Conservation (phyloP, 53 echinoderm and acorn worm species). For the Hippasteria phrygiana region DNA sequence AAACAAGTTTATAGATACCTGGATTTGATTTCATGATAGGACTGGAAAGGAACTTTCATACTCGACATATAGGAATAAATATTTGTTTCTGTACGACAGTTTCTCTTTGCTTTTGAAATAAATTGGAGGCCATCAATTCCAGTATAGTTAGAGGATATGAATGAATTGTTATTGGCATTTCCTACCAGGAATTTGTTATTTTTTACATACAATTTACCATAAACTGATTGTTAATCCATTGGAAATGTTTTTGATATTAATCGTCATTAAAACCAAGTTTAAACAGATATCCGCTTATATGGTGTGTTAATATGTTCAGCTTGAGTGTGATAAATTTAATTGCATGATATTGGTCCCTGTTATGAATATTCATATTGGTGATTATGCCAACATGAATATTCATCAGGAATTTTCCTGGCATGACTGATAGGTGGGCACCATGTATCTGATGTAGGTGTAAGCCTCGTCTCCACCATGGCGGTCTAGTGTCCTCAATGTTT, state of each 20-base stretch:
- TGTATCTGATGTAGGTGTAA: constrained; percentile 77
- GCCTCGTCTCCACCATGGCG: constrained; percentile 76
- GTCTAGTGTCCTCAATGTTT: constrained; percentile 78
- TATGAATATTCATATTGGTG: not conserved
- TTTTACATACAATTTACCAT: constrained; percentile 68
- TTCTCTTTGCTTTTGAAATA: not conserved
- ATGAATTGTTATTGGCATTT: constrained; percentile 57
- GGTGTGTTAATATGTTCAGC: too few species aligned
- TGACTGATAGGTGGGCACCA: constrained; percentile 89
- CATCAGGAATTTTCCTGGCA: constrained; percentile 46
- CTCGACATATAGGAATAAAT: too few species aligned
- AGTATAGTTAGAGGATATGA: constrained; percentile 11
- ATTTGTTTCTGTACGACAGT: not conserved
- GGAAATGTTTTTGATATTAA: constrained; percentile 66
- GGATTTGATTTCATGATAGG: too few species aligned
- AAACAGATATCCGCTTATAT: too few species aligned
- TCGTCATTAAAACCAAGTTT: constrained; percentile 51
- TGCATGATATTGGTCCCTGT: too few species aligned
- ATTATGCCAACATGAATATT: not conserved
- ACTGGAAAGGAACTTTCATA: too few species aligned
- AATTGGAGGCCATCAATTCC: constrained; percentile 28
- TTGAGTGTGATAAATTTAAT: too few species aligned
- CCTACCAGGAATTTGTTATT: constrained; percentile 64
- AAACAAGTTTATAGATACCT: too few species aligned
- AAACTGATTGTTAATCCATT: constrained; percentile 62